phyloP scores from a whole-genome alignment of 1,140 invertebrate species.

The Drosophila quadrilineata region DNA sequence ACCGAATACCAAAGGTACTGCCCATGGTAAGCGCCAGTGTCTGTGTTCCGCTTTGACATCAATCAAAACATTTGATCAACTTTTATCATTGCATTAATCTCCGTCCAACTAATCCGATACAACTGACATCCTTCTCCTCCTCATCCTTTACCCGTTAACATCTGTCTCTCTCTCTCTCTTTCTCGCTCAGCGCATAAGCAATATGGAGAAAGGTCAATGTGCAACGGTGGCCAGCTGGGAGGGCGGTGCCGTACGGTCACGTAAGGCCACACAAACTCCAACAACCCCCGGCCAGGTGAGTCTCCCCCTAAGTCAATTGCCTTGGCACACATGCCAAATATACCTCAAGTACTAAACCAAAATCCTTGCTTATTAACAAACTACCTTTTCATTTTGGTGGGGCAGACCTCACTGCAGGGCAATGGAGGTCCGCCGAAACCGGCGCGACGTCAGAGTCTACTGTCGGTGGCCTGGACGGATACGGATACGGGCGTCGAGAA shows the following conservation, averaged over 20 bases:
- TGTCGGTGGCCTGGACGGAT: conserved; percentile 84
- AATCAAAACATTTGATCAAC: conserved; percentile 58
- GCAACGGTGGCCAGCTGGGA: conserved; percentile 85
- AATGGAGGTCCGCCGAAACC: conserved; percentile 80
- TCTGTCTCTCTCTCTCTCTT: too few relatives aligned
- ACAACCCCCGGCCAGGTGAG: conserved; percentile 80
- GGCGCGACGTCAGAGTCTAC: conserved; percentile 68
- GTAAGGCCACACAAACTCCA: conserved; percentile 82
- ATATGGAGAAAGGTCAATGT: conserved; percentile 85
- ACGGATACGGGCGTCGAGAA: conserved; percentile 85
- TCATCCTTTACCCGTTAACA: background rate
- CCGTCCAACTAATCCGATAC: too few relatives aligned
- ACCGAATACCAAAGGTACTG: conserved; percentile 83
- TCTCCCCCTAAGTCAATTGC: background rate
- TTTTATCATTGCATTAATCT: conserved; percentile 41
- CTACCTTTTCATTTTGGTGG: background rate
- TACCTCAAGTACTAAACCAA: background rate
- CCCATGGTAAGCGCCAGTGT: conserved; percentile 84
- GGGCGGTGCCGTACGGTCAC: conserved; percentile 83
- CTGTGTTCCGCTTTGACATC: conserved; percentile 54
- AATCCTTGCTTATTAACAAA: conserved; percentile 7
- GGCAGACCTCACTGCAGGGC: conserved; percentile 76
- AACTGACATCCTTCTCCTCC: too few relatives aligned
- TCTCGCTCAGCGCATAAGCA: conserved; percentile 83
- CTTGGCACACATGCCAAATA: conserved; percentile 46